Base-by-base conservation (phyloP, 2,113 vertebrate genomes). In the Elaphurus davidianus region DNA sequence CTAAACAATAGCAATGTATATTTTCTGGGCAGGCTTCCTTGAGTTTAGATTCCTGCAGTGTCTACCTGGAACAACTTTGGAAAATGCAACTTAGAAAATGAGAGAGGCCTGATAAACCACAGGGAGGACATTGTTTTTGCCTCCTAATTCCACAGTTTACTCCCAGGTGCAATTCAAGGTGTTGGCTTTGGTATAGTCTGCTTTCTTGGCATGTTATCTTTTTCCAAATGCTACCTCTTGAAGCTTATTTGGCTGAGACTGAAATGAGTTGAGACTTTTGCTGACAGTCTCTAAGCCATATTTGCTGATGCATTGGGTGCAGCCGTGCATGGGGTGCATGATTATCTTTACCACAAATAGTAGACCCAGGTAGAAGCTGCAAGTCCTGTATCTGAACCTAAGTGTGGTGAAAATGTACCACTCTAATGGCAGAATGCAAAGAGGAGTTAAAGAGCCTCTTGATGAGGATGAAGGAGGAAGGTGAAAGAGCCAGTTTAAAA, bases 191-290 rank as follows among this genome's bases (percentile, higher is more conserved):
- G 82, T 79, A 19, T 4, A 16, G 50, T 91, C 87, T 55, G 47
- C 40, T 76, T 67, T 92, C 54, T 97, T 40, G 28, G 6, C 36
- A 91, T 54, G n/a, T 78, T 97, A 19, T 36, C 45, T 78, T 97
- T 96, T 90, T 45, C 94, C 43, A 76, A 74, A 82, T 78, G 81
- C 64, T 64, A 10, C 87, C 55, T 90, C 62, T 23, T 81, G 78
- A 88, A 87, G 86, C 17, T 96, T 85, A 64, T 40, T 95, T 55
- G 86, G 11, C 67, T 52, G 89, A 96, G 33, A 52, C 43, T 45
- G 59, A 94, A 86, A 85, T 33, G 54, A 96, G 33, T n/a, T 88
- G 79, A 96, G 59, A 91, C 64, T 96, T 96, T n/a, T 83, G 89
- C 92, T 84, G 87, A 95, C 74, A 52, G 87, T 47, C 50, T 96